These are phyloP conservation scores for Otolemur garnettii DNA, from an alignment of 2,113 vertebrate genomes.

Conservation along the genomic window DNA sequence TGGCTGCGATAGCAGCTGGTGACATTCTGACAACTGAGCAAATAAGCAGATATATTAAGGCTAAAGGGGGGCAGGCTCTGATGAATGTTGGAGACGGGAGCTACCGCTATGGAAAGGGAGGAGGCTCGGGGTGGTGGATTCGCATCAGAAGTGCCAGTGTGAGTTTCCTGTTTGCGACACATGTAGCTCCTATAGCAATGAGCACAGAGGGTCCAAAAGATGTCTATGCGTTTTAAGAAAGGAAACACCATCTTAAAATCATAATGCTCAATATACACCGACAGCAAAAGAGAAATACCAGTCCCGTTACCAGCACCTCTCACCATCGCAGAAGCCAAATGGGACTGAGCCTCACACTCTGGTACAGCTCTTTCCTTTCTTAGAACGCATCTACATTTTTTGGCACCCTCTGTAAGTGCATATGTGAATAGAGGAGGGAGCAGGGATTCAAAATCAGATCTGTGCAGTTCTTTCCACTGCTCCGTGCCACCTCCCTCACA, in stretches of 20 bases:
- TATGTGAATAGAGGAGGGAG: not conserved
- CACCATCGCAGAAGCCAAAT: too few relatives aligned
- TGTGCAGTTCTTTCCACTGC: not conserved
- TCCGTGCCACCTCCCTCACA: not conserved
- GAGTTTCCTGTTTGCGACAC: not conserved
- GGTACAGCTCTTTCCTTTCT: too few relatives aligned
- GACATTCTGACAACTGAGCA: not conserved
- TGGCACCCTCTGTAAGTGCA: too few relatives aligned
- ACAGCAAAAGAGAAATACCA: too few relatives aligned
- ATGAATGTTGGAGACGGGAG: not conserved
- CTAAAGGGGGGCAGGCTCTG: not conserved
- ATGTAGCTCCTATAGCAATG: not conserved
- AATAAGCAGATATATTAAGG: not conserved
- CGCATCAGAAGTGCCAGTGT: not conserved
- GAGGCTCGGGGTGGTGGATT: not conserved
- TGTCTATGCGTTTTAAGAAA: too few relatives aligned
- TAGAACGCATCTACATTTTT: too few relatives aligned
- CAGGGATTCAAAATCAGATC: not conserved
- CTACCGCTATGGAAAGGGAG: not conserved
- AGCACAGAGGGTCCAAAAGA: too few relatives aligned
- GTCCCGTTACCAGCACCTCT: too few relatives aligned
- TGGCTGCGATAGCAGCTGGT: fast-evolving
- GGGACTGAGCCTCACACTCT: too few relatives aligned
- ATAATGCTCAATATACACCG: too few relatives aligned
- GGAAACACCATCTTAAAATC: too few relatives aligned